These are phyloP conservation scores for Spodoptera exigua DNA, from an alignment of 2,888 invertebrate species.

Conservation along the genomic window DNA sequence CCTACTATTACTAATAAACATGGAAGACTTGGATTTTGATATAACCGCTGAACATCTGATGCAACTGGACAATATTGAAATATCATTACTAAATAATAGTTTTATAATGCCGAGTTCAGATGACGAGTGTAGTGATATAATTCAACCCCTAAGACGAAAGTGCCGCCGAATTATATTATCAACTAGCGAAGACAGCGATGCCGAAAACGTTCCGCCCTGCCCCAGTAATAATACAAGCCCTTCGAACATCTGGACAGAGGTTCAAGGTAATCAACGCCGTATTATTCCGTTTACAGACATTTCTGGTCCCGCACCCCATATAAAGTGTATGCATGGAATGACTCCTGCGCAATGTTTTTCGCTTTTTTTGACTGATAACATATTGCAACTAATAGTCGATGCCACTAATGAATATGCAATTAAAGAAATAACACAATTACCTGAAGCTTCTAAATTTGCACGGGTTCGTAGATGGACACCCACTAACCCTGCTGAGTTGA, in stretches of 20 bases:
- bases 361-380: constrained; percentile 3
- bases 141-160: constrained; percentile 11
- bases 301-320: constrained; percentile 2
- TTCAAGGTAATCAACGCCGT: constrained; percentile 9
- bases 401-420: constrained; percentile 7
- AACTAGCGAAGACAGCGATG: constrained; percentile 7
- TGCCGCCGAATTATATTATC: constrained; percentile 9
- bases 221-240: constrained; percentile 4
- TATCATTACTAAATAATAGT: constrained; percentile 14
- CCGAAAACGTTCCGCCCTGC: constrained; percentile 7
- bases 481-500: constrained; percentile 36
- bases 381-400: constrained; percentile 6
- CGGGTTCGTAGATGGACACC: constrained; percentile 14
- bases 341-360: constrained; percentile 5
- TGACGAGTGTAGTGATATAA: constrained; percentile 2
- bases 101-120: constrained; percentile 12
- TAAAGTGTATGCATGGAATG: constrained; percentile 1
- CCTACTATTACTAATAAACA: constrained; percentile 5
- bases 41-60: too few species aligned
- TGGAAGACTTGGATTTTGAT: constrained; percentile 19
- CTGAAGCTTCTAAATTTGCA: constrained; percentile 10
- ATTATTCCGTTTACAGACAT: constrained; percentile 8
- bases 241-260: constrained; percentile 3
- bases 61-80: too few species aligned
- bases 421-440: constrained; percentile 3